These are phyloP conservation scores for Sclerurus mexicanus DNA, from an alignment of 2,113 vertebrate genomes.

Conservation along the genomic window DNA sequence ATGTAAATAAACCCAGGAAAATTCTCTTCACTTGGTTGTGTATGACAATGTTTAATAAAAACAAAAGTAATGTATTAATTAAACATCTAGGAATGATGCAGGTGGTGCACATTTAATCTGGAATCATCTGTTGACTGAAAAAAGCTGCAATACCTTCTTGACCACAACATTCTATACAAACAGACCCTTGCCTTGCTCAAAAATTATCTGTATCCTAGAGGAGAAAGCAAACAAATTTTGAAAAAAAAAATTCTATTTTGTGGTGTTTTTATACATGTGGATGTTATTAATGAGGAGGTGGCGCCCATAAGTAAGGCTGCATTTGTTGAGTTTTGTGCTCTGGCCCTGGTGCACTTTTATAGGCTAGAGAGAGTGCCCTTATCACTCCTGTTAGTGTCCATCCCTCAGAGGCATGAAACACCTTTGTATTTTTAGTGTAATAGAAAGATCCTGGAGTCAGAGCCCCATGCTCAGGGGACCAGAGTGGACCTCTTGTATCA, in stretches of 20 bases:
- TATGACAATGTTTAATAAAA: not conserved
- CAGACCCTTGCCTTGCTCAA: not conserved
- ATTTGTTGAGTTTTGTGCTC: not conserved
- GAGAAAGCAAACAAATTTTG: not conserved
- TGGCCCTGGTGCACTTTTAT: not conserved
- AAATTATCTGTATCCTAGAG: not conserved
- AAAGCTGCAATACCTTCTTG: not conserved
- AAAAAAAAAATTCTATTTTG: not conserved
- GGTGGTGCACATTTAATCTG: not conserved
- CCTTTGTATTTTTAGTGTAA: not conserved
- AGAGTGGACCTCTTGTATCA: not conserved
- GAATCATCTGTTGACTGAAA: not conserved
- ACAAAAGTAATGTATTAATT: not conserved
- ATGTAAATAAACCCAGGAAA: not conserved
- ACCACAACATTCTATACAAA: not conserved
- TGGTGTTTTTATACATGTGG: not conserved
- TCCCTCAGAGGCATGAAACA: not conserved
- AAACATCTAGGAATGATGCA: not conserved
- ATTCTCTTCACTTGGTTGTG: not conserved
- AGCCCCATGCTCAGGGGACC: not conserved
- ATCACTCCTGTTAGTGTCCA: not conserved
- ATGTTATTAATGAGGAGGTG: not conserved
- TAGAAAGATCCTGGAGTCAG: not conserved
- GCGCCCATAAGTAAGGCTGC: not conserved
- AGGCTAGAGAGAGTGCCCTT: not conserved